Evolutionary conservation across 2,888 invertebrate species (phyloP).

Genomic region (Polietes domitor): DNA sequence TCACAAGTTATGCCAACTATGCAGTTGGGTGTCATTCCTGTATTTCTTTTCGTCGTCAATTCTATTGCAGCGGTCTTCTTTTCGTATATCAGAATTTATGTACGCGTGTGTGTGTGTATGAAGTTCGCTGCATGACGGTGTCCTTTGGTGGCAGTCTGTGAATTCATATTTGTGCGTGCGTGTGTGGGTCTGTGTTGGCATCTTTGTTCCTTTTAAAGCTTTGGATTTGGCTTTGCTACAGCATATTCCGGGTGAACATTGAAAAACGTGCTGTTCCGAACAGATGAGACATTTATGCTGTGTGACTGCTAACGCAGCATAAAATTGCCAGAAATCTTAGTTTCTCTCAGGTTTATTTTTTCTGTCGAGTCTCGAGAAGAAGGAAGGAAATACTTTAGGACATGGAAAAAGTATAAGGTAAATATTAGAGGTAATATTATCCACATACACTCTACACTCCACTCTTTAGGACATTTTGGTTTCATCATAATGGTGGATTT

Average conservation of each 20-base stretch:
- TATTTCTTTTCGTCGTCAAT: conserved; percentile 51
- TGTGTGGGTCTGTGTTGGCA: not conserved
- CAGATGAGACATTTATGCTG: conserved; percentile 62
- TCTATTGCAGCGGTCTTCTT: conserved; percentile 51
- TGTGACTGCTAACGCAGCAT: conserved; percentile 67
- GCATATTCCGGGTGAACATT: conserved; percentile 49
- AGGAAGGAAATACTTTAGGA: conserved; percentile 28
- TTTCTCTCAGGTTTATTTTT: conserved; percentile 1
- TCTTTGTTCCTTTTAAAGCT: conserved; percentile 8
- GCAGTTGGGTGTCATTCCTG: conserved; percentile 65
- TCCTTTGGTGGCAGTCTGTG: conserved; percentile 29
- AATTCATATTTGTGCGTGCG: not conserved
- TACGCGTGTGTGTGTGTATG: conserved; percentile 5
- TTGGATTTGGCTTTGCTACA: conserved; percentile 10
- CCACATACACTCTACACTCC: conserved; percentile 3
- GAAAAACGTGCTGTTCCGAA: conserved; percentile 57
- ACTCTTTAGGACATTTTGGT: no score
- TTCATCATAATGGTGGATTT: no score
- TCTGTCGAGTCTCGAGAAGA: not conserved
- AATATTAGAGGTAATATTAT: conserved; percentile 32
- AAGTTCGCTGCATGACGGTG: not conserved
- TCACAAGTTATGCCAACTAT: conserved; percentile 63
- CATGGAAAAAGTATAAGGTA: conserved; percentile 32
- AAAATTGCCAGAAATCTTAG: conserved; percentile 65
- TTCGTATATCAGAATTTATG: conserved; percentile 22